Evolutionary conservation across 2,797 vertebrate species (phyloP), one percentile per base, ranked within the genome.

Genomic region (Okamejei kenojei): DNA sequence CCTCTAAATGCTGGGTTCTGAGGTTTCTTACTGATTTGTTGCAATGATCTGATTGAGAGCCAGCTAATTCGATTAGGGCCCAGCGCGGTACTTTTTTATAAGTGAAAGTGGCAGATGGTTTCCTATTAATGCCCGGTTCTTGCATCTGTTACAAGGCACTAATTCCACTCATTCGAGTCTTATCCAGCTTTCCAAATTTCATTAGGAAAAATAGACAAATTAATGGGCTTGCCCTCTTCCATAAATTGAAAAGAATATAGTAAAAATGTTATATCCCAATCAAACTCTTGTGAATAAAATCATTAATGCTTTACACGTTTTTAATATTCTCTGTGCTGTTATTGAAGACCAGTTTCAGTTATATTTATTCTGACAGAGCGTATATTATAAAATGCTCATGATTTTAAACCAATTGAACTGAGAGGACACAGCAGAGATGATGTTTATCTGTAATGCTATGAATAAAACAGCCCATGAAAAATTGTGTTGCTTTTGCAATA

Each of bases 91-190:
- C 93, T 93, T 93, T 45, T 94, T 95, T 94, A 94, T 91, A 81
- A 88, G 95, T 95, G 96, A 96, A 96, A 96, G 95, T 96, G 96
- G 96, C 96, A 96, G 96, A 97, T 97, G 96, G 96, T 94, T 94
- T 94, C 95, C 95, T 45, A 96, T 97, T 97, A 96, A 96, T 96
- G 95, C 96, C 95, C 95, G 95, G 96, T 95, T 95, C 95, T 95
- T 96, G 95, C 96, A 97, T 97, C 96, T 97, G 96, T 96, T 96
- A 95, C 95, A 94, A 96, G 95, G 95, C 95, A 94, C 96, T 97
- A 97, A 96, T 97, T 97, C 95, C 96, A 96, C 96, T 97, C 96
- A 97, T 97, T 97, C 97, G 95, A 94, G 94, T 76, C 19, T 92
- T 92, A 93, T 93, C 63, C 93, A 74, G 94, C 93, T 84, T 93